A percentile compares a stretch with the other conserved stretches of the same genome.
phyloP scores from a whole-genome alignment of 2,113 vertebrate species.

The Pristiophorus japonicus region DNA sequence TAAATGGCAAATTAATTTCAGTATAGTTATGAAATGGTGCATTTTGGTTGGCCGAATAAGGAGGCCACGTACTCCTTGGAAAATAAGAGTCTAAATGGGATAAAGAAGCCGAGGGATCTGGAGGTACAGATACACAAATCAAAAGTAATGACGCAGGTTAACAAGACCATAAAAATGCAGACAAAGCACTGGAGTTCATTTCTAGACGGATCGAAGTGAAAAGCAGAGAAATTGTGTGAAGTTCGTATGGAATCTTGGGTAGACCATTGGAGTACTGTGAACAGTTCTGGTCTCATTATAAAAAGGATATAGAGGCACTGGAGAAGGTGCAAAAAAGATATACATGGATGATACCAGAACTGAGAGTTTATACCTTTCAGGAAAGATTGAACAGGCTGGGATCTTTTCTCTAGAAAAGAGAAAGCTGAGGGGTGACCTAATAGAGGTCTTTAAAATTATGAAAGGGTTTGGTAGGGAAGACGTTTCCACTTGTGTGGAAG shows the following conservation, averaged over 20 bases:
- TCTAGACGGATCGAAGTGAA: not conserved
- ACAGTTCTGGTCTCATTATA: not conserved
- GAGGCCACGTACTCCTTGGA: not conserved
- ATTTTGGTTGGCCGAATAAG: not conserved
- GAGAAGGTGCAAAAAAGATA: not conserved
- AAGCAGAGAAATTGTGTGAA: not conserved
- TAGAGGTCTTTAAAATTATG: not conserved
- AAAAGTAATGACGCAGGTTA: not conserved
- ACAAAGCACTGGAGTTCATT: not conserved
- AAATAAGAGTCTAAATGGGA: not conserved
- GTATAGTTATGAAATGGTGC: not conserved
- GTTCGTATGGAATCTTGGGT: not conserved
- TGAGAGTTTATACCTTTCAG: not conserved
- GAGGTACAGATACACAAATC: not conserved
- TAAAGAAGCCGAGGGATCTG: not conserved
- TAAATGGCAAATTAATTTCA: not conserved
- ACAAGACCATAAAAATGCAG: not conserved
- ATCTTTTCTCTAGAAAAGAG: too few relatives aligned
- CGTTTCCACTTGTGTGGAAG: not conserved
- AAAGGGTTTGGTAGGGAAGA: not conserved
- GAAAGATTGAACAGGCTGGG: too few relatives aligned
- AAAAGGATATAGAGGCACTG: not conserved
- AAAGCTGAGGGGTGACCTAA: not conserved
- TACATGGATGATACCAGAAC: not conserved
- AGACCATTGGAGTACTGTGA: not conserved